phyloP scores from a whole-genome alignment of 1,140 invertebrate species.

The Monochamus saltuarius region DNA sequence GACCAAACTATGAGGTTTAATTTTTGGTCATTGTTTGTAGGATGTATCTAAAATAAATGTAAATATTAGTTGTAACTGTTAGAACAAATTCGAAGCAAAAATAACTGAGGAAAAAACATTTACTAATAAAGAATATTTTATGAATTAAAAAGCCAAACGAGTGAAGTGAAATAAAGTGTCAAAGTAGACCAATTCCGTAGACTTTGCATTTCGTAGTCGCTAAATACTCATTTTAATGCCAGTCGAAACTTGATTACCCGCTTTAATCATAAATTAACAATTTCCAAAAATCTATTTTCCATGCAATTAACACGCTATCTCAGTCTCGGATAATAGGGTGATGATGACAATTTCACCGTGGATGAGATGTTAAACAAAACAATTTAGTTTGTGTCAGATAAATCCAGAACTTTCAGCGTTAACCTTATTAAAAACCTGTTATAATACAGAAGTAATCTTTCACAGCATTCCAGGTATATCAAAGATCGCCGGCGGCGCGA shows the following conservation, averaged over 20 bases:
- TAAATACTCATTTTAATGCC: neutral
- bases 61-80: no score
- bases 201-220: neutral
- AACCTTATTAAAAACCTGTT: conserved; percentile 46
- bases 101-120: no score
- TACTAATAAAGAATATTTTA: no score
- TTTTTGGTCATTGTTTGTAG: no score
- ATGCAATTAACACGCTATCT: conserved; percentile 5
- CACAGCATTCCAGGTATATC: conserved; percentile 37
- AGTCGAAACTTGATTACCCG: neutral
- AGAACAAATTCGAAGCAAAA: no score
- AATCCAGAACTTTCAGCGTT: conserved; percentile 28
- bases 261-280: neutral
- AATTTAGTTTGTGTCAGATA: conserved; percentile 31
- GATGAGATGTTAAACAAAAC: conserved; percentile 30
- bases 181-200: neutral
- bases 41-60: no score
- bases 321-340: neutral
- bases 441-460: conserved; percentile 46
- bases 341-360: conserved; percentile 12
- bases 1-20: no score
- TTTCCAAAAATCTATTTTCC: neutral
- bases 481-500: conserved; percentile 35
- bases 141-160: no score
- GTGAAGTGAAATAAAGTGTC: no score